Conservation (phyloP, 2,797 vertebrate genomes). For the Acanthis flammea region DNA sequence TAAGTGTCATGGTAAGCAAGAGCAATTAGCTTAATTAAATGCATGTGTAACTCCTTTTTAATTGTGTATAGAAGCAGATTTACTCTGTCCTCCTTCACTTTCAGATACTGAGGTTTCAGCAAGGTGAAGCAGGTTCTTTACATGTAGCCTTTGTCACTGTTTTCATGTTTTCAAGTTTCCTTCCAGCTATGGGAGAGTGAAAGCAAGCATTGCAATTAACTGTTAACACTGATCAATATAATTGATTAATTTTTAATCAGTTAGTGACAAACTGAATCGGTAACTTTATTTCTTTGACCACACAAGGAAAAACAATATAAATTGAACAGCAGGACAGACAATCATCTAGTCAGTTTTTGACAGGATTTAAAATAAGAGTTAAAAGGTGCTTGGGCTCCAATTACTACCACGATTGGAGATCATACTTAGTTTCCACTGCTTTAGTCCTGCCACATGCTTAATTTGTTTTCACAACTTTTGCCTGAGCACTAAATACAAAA, state of each 20-base stretch:
- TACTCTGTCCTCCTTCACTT: background rate
- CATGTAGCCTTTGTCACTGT: background rate
- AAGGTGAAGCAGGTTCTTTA: background rate
- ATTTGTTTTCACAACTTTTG: background rate
- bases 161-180: background rate
- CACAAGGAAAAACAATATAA: background rate
- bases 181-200: background rate
- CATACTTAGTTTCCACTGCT: background rate
- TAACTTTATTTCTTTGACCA: slow-evolving; percentile 18
- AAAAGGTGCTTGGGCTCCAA: background rate
- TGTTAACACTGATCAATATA: background rate
- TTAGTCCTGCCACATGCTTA: background rate
- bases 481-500: background rate
- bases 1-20: background rate
- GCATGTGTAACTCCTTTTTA: background rate
- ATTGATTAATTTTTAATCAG: slow-evolving; percentile 33
- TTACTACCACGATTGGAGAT: background rate
- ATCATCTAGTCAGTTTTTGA: background rate
- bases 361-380: slow-evolving; percentile 9
- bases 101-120: background rate
- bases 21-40: background rate
- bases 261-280: slow-evolving; percentile 17
- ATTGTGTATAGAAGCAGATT: background rate
- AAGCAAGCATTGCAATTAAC: background rate
- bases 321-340: background rate